These are phyloP conservation scores for Astyanax mexicanus DNA, from an alignment of 2,797 vertebrate species.

Conservation along the genomic window DNA sequence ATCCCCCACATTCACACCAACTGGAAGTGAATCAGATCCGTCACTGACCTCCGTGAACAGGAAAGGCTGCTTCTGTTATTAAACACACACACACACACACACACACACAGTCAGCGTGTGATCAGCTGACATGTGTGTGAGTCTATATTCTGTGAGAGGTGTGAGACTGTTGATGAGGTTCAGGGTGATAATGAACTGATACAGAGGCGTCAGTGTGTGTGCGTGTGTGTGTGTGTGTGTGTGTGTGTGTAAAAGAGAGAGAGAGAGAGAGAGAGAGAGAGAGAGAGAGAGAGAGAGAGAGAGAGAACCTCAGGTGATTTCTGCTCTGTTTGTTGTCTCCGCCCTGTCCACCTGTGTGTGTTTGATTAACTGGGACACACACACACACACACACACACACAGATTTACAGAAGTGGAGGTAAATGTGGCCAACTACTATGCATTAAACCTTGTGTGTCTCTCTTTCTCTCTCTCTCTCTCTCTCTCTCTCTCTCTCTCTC, in stretches of 20 bases:
- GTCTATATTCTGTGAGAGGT: constrained; percentile 29
- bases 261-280: background rate
- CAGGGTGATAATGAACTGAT: constrained; percentile 51
- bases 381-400: constrained; percentile 33
- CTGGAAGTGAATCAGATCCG: no score
- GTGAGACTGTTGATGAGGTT: constrained; percentile 46
- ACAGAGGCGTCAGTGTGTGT: constrained; percentile 23
- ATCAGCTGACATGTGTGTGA: constrained; percentile 25
- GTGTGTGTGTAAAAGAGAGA: background rate
- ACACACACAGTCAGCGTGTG: no score
- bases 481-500: constrained; percentile 13
- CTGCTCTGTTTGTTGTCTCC: constrained; percentile 50
- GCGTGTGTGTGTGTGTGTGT: no score
- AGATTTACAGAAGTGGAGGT: background rate
- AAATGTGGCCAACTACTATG: constrained; percentile 1
- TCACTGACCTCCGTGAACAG: no score
- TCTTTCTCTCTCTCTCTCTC: constrained; percentile 13
- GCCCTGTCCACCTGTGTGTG: constrained; percentile 2
- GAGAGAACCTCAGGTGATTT: constrained; percentile 34
- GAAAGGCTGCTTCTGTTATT: no score
- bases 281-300: background rate
- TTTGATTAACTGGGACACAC: constrained; percentile 4
- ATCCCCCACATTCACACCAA: no score
- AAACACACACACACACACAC: no score
- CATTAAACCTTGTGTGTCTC: background rate